Base-by-base conservation (phyloP, 2,113 vertebrate genomes). In the Forbesichthys papilliferus region DNA sequence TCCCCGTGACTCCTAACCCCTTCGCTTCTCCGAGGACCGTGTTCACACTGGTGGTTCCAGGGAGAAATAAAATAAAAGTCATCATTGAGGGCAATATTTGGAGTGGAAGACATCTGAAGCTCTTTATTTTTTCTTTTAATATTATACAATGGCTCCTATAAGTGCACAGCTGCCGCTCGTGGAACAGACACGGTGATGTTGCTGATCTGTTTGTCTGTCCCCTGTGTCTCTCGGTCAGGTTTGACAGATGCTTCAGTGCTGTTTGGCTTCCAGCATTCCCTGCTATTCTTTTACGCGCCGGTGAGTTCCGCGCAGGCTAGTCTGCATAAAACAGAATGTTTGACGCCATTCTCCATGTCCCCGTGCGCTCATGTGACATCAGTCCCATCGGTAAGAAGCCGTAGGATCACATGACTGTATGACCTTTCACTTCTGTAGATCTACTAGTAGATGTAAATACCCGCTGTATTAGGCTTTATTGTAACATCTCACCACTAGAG, bases 291-390 rank as follows among this genome's bases (percentile, higher is more conserved):
- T 86, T 92, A 94, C 1, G 88, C 95, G 74, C 90, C 98, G 14
- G 95, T 99, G 78, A 92, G 83, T 67, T 92, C 96, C 34, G 91
- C 95, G 10, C 95, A 96, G 81, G 91, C 78, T 4, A 27, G 27
- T 27, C 90, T 99, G 27, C 98, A 99, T 89, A 93, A 27, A 27
- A 93, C 89, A 91, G 80, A 84, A 99, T 99, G 97, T 98, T 99
- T 75, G 89, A 93, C 6, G 93, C 94, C 60, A 92, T 99, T 87
- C 87, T 99, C 75, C 92, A 77, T 84, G 94, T 94, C 20, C 95
- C 95, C 0, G 91, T 96, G 1, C 82, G 90, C 78, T 99, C 98
- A 89, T 99, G 97, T 60, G 95, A 98, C 51, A 90, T 92, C 89
- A 99, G 96, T 80, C 96, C 97, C 53, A 93, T 95, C 49, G 96